Evolutionary conservation across 2,888 invertebrate genomes (phyloP), one percentile per base, ranked within the genome.

Genomic region (Sclerodermus sp.): DNA sequence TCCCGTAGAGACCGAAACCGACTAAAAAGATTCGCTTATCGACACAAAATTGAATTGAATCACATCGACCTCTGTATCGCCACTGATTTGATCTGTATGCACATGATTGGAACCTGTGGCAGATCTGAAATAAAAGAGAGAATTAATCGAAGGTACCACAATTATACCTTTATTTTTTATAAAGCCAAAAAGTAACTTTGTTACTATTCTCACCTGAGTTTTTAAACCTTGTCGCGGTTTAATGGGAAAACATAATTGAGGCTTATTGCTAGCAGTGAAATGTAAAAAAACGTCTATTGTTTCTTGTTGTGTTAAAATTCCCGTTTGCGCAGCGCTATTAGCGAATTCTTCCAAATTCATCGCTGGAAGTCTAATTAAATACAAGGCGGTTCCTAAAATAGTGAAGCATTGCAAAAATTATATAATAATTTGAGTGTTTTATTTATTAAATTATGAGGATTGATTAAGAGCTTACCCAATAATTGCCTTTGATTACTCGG

Each of bases 1-100:
- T 96, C 49, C 97, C 97, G 74, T 96, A 97, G 4, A 97, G 81
- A 15, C 96, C 96, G 78, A 96, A 94, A 38, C 96, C 96, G 45
- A 96, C 93, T 45, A 97, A 91, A 76, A 96, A 97, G 71, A 97
- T 94, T 65, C 96, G 85, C 57, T 93, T 89, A 79, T 97, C 96
- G 1, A 96, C 96, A 61, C 92, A 93, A 80, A 97, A 97, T 75
- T 96, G 96, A 76, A 97, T 96, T 50, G 94, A 94, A 77, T 97
- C 97, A 76, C 96, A 96, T 46, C 96, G 86, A 1, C 96, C 96
- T 64, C 97, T 84, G 77, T 97, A 97, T 47, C 96, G 86, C 96
- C 97, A 97, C 77, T 97, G 96, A 74, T 96, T 97, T 70, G 93
- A 93, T 65, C 96, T 86, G 79, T 96, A 96, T 3, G 96, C 96